These are phyloP conservation scores for Cryptocheilus praepositus DNA, from an alignment of 2,888 invertebrate species.

Conservation along the genomic window DNA sequence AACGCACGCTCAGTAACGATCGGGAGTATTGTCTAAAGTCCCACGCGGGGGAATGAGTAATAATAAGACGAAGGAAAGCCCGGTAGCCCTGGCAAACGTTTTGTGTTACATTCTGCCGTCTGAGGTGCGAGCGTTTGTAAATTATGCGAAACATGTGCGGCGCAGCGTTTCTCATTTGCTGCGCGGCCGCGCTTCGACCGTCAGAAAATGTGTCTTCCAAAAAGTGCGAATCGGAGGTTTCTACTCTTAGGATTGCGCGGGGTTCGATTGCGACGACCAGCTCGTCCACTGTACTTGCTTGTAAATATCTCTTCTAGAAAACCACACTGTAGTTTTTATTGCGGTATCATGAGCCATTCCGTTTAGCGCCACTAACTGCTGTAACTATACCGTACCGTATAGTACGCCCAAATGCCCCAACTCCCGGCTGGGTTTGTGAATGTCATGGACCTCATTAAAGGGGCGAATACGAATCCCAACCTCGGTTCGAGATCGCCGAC, in stretches of 20 bases:
- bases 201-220: constrained; percentile 92
- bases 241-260: constrained; percentile 42
- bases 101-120: constrained; percentile 11
- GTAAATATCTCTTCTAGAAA: constrained; percentile 66
- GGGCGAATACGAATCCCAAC: constrained; percentile 68
- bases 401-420: constrained; percentile 66
- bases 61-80: no score
- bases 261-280: constrained; percentile 21
- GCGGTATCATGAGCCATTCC: constrained; percentile 55
- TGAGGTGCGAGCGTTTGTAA: constrained; percentile 15
- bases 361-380: constrained; percentile 66
- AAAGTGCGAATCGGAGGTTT: constrained; percentile 37
- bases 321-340: constrained; percentile 63
- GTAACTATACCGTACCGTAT: constrained; percentile 60
- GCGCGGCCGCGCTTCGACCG: constrained; percentile 31
- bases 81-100: no score
- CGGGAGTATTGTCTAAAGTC: not conserved
- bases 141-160: constrained; percentile 16
- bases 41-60: constrained; percentile 11
- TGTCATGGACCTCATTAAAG: constrained; percentile 73
- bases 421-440: constrained; percentile 71
- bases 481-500: constrained; percentile 27
- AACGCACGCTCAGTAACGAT: no score
- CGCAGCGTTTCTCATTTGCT: constrained; percentile 6
- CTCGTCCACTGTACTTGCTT: constrained; percentile 65